These are phyloP conservation scores for Alosa alosa DNA, from an alignment of 2,113 vertebrate species.

Conservation along the genomic window DNA sequence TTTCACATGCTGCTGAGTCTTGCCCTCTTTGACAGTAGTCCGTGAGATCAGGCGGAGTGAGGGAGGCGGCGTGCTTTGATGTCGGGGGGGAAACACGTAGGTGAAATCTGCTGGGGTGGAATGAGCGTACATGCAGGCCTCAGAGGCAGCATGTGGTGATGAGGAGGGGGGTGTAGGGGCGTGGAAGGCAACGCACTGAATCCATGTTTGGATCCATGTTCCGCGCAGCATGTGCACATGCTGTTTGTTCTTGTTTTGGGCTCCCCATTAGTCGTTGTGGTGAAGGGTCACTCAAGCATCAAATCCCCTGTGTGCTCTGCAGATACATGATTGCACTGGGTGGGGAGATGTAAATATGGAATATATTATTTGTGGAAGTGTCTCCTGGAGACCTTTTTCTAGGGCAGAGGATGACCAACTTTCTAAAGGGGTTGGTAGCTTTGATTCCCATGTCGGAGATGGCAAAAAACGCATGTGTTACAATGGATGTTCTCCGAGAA, in stretches of 20 bases:
- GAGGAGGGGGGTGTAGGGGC: neutral
- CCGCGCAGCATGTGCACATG: neutral
- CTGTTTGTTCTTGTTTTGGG: neutral
- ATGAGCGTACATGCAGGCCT: neutral
- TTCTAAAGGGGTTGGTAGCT: neutral
- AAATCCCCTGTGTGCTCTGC: neutral
- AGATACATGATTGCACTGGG: neutral
- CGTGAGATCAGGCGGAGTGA: constrained; percentile 1
- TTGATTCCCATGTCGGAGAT: neutral
- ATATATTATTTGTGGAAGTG: neutral
- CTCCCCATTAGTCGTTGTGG: neutral
- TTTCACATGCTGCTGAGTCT: neutral
- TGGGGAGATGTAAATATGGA: neutral
- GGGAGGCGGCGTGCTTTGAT: neutral
- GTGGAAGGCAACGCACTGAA: neutral
- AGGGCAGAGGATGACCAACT: neutral
- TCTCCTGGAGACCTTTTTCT: neutral
- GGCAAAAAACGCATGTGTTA: neutral
- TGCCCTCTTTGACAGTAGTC: constrained; percentile 10
- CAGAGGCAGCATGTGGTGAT: neutral
- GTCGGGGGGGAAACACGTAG: neutral
- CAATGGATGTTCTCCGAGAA: neutral
- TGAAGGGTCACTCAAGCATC: neutral
- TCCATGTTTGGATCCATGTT: neutral
- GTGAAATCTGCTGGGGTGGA: neutral